Evolutionary conservation across 2,113 vertebrate species (phyloP).

Genomic region (Gallinago paraguaiae): DNA sequence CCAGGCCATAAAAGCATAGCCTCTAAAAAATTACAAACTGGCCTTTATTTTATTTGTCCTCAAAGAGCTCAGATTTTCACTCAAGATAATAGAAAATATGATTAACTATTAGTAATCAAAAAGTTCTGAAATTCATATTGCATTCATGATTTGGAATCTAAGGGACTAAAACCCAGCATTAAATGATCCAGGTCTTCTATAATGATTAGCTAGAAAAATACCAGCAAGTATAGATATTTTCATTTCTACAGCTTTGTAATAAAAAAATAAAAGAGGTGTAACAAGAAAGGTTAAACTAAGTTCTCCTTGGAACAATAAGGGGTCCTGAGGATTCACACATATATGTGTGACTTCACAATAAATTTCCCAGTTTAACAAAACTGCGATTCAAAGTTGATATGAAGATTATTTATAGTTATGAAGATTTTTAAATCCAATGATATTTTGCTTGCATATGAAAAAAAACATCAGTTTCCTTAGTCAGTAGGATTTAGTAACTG

Average conservation of each 20-base stretch:
- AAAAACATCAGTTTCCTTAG: neutral
- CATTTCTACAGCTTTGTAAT: neutral
- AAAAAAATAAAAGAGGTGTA: neutral
- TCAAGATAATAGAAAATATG: neutral
- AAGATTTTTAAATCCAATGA: neutral
- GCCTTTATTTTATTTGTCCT: neutral
- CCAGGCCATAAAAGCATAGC: neutral
- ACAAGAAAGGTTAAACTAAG: neutral
- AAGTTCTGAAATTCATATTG: neutral
- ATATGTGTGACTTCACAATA: neutral
- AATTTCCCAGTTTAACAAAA: neutral
- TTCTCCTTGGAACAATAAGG: neutral
- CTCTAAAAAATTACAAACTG: neutral
- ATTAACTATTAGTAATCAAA: neutral
- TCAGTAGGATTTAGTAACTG: neutral
- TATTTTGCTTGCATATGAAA: neutral
- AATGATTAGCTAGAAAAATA: neutral
- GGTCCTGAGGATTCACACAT: neutral
- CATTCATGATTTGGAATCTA: neutral
- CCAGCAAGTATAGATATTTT: neutral
- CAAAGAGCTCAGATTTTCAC: neutral
- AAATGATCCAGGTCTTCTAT: neutral
- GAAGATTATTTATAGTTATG: neutral
- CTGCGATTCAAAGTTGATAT: neutral
- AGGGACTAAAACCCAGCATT: neutral